These are phyloP conservation scores for Drosophila aff. DNA, from an alignment of 1,140 invertebrate species.

Conservation along the genomic window DNA sequence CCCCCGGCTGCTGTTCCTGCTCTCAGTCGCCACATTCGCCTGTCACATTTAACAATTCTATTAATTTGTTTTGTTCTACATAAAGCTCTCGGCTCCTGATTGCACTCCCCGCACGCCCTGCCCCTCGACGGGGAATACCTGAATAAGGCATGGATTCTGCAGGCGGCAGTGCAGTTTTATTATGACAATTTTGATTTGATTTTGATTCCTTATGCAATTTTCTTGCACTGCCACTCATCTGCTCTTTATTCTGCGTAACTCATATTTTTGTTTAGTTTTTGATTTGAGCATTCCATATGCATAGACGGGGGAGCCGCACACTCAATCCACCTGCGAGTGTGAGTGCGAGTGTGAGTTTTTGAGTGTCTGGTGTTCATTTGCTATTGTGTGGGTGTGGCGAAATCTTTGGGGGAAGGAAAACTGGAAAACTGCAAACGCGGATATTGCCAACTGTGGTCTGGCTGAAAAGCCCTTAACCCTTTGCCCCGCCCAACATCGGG, in stretches of 20 bases:
- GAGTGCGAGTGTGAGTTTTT: background rate
- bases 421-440: conserved; percentile 35
- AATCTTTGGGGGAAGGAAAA: background rate
- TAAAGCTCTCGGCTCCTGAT: conserved; percentile 51
- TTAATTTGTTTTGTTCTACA: conserved; percentile 82
- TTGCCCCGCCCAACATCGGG: background rate
- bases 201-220: conserved; percentile 80
- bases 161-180: conserved; percentile 66
- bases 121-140: conserved; percentile 10
- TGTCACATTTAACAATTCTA: conserved; percentile 82
- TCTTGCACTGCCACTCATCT: conserved; percentile 19
- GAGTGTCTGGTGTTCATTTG: conserved; percentile 24
- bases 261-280: conserved; percentile 66
- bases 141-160: conserved; percentile 62
- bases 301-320: conserved; percentile 39
- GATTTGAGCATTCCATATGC: conserved; percentile 58
- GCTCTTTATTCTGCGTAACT: conserved; percentile 34
- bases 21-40: conserved; percentile 68
- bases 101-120: conserved; percentile 15
- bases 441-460: conserved; percentile 36
- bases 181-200: conserved; percentile 82
- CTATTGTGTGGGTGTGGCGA: conserved; percentile 9
- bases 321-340: conserved; percentile 1
- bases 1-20: conserved; percentile 11
- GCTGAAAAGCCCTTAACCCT: conserved; percentile 4